Conservation (phyloP, 2,113 vertebrate species). For the Papio anubis region DNA sequence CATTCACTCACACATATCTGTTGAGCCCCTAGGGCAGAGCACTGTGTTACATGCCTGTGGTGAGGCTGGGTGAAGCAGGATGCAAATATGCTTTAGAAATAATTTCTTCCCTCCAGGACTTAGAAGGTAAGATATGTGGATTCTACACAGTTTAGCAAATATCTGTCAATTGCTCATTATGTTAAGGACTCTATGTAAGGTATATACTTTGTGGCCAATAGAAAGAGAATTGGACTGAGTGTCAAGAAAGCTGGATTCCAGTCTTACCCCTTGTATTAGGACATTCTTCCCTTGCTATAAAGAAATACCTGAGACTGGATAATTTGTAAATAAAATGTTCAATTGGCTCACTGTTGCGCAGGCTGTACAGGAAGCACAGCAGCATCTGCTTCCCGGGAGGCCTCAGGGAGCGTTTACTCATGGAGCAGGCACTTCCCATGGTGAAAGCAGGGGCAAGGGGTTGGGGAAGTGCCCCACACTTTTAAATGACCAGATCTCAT, state of each 20-base stretch:
- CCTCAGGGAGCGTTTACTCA: too few species aligned
- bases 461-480: too few species aligned
- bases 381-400: too few species aligned
- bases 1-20: constrained; percentile 24
- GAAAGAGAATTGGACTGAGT: background rate
- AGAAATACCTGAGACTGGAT: too few species aligned
- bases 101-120: background rate
- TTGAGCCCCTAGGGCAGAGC: background rate
- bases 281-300: too few species aligned
- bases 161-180: background rate
- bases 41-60: background rate
- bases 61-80: background rate
- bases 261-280: too few species aligned
- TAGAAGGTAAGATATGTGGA: background rate
- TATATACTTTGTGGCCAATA: background rate
- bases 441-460: too few species aligned
- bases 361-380: too few species aligned
- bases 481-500: too few species aligned
- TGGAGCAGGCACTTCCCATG: too few species aligned
- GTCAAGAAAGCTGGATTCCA: background rate
- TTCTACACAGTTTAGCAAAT: constrained; percentile 4
- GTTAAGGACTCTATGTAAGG: background rate
- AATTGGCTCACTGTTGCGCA: too few species aligned
- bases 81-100: constrained; percentile 16
- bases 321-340: too few species aligned